Base-by-base conservation (phyloP, 2,888 invertebrate genomes). In the Drosophila paranaensis region DNA sequence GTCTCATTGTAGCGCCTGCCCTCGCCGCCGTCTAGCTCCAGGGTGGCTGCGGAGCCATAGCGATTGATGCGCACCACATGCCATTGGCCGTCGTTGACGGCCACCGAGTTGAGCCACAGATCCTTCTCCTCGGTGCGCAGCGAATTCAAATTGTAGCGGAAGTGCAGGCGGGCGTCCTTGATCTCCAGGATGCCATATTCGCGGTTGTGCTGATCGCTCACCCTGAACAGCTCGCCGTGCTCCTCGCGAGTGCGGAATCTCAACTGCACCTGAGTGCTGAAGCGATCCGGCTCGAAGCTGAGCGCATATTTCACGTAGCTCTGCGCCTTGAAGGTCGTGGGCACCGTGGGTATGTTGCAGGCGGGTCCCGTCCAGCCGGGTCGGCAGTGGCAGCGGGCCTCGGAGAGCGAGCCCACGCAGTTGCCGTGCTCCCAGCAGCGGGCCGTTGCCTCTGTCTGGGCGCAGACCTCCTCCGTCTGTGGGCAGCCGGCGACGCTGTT, bases 261-360 rank as follows among this genome's bases (percentile, higher is more conserved):
- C 60, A 99, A 93, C 92, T 99, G 98, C 75, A 99, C 95, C 93
- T 98, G 97, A 0, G 98, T 98, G 60, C 97, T 96, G 90, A 97
- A 98, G 82, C 97, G 95, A 90, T 98, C 97, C 0, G 98, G 98
- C 91, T 98, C 98, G 91, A 98, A 98, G 84, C 97, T 97, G 39
- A 99, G 93, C 2, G 98, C 98, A 92, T 98, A 99, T 92, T 98
- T 98, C n/a, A 99, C 98, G 92, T 98, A 99, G 79, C 98, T 98
- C 92, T 98, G 97, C 1, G 96, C 96, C 90, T 97, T 96, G 93
- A 99, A 98, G 71, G 98, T 98, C 0, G 98, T 97, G 0, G 98
- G 97, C 53, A 96, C 96, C 0, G 98, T 98, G 57, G 96, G 95
- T 50, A 96, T 95, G 86, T 96, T 96, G 91, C 98, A 98, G 0